Evolutionary conservation across 2,797 vertebrate species (phyloP).

Genomic region (Merluccius polli): DNA sequence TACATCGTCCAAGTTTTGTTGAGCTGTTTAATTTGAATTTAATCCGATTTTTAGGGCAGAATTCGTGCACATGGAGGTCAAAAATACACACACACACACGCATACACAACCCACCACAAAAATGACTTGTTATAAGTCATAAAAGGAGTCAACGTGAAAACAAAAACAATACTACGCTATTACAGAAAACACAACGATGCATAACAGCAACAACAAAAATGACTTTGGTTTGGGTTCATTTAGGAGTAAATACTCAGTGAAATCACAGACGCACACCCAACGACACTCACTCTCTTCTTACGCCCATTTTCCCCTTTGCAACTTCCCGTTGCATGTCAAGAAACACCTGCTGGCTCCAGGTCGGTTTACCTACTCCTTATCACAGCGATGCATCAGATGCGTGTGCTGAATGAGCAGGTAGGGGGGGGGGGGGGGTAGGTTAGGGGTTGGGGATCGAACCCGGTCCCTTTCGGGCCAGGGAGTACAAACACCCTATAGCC

Average conservation of each 20-base stretch:
- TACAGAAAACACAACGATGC: constrained; percentile 43
- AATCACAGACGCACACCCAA: constrained; percentile 56
- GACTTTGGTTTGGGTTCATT: constrained; percentile 31
- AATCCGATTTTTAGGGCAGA: constrained; percentile 17
- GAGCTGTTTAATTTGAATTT: background rate
- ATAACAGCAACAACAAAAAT: constrained; percentile 18
- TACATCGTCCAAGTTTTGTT: background rate
- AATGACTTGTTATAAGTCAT: constrained; percentile 17
- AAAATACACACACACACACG: constrained; percentile 10
- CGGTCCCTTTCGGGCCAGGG: background rate
- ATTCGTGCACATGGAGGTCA: background rate
- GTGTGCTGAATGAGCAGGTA: too few relatives aligned
- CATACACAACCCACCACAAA: constrained; percentile 42
- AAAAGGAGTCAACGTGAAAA: constrained; percentile 23
- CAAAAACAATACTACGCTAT: constrained; percentile 29
- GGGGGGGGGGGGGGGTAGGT: too few relatives aligned
- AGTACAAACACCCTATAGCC: background rate
- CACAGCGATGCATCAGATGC: too few relatives aligned
- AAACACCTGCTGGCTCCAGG: background rate
- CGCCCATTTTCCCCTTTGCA: background rate
- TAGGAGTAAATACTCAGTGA: constrained; percentile 57
- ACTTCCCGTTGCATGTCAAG: background rate
- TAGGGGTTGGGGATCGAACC: too few relatives aligned
- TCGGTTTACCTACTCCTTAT: background rate
- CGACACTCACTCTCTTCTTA: background rate